Percentiles rank a stretch among this genome's conserved stretches.
These are phyloP conservation scores for Lycia hirtaria DNA, from an alignment of 2,888 invertebrate genomes.

Conservation along the genomic window DNA sequence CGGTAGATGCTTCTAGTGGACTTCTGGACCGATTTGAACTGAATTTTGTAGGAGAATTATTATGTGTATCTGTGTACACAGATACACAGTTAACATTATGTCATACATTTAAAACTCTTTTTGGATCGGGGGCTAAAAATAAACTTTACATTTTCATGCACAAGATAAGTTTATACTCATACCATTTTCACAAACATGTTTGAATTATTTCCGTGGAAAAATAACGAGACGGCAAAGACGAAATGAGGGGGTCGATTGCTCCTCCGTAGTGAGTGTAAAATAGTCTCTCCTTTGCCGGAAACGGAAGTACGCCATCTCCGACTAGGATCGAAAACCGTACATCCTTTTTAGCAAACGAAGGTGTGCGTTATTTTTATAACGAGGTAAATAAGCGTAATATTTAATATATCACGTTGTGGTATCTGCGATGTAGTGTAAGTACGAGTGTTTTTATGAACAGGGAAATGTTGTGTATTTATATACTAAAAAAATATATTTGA, in stretches of 20 bases:
- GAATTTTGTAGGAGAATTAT: no score
- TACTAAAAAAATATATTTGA: no score
- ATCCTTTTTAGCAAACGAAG: conserved; percentile 24
- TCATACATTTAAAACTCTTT: no score
- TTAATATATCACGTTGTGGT: conserved; percentile 7
- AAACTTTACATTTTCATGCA: not conserved
- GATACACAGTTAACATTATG: no score
- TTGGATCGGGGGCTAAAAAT: not conserved
- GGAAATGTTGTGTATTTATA: no score
- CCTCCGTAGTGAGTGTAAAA: conserved; percentile 45
- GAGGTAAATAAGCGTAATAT: conserved; percentile 24
- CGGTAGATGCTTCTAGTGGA: no score
- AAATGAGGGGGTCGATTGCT: conserved; percentile 48
- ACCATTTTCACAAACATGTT: not conserved
- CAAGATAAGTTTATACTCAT: not conserved
- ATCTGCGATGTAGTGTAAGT: not conserved
- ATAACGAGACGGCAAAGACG: conserved; percentile 50
- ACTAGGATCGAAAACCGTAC: conserved; percentile 51
- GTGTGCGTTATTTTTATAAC: conserved; percentile 43
- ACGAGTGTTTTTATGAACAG: not conserved
- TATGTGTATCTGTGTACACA: no score
- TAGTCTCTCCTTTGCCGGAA: conserved; percentile 50
- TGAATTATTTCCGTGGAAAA: conserved; percentile 41
- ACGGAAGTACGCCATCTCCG: conserved; percentile 57
- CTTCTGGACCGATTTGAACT: no score